These are phyloP conservation scores for Lateolabrax maculatus DNA, from an alignment of 2,797 vertebrate genomes.

Conservation along the genomic window DNA sequence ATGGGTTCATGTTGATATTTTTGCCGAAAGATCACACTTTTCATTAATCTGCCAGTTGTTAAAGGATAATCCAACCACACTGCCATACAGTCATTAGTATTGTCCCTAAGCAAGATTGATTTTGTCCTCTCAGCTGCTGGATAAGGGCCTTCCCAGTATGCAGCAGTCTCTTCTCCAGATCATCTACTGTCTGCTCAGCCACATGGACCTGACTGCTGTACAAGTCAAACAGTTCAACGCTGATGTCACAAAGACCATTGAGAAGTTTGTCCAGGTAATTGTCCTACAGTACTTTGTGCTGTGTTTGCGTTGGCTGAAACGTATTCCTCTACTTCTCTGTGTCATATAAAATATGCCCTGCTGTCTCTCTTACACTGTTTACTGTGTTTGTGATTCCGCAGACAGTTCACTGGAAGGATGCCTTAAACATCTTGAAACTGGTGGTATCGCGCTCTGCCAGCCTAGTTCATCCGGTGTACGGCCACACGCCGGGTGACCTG, in stretches of 20 bases:
- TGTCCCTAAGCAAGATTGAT: background rate
- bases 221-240: constrained; percentile 96
- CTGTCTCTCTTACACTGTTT: constrained; percentile 8
- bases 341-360: background rate
- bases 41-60: background rate
- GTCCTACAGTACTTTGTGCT: background rate
- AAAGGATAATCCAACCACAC: background rate
- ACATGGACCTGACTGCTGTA: constrained; percentile 95
- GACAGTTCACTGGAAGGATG: constrained; percentile 98
- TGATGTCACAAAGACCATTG: constrained; percentile 97
- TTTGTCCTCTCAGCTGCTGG: constrained; percentile 87
- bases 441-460: constrained; percentile 98
- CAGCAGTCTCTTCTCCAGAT: constrained; percentile 97
- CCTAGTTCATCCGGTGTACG: constrained; percentile 92
- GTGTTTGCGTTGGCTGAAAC: background rate
- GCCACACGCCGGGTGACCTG: constrained; percentile 91
- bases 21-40: background rate
- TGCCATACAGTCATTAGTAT: background rate
- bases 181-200: constrained; percentile 97
- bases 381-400: constrained; percentile 64
- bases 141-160: constrained; percentile 97
- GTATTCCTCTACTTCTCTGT: background rate
- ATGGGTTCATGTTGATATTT: constrained; percentile 4
- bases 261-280: constrained; percentile 97
- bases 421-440: constrained; percentile 96